These are phyloP conservation scores for Cryptocephalus moraei DNA, from an alignment of 2,888 invertebrate genomes.

Conservation along the genomic window DNA sequence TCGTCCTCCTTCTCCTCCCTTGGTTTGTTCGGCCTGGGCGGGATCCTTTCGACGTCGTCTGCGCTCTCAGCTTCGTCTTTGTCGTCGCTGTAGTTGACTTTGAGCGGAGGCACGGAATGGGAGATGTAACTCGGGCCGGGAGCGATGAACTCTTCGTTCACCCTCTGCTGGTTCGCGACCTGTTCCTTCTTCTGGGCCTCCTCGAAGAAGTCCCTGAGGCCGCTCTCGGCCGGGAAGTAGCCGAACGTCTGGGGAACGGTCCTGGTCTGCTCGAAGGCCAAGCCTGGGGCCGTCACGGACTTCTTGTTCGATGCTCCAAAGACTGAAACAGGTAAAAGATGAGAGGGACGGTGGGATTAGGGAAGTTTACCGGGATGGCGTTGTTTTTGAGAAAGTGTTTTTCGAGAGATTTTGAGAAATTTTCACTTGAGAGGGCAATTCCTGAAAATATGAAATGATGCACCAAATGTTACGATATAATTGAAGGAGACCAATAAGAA, in stretches of 20 bases:
- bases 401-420: too few species aligned
- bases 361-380: too few species aligned
- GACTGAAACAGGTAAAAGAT: constrained; percentile 13
- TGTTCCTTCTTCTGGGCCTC: constrained; percentile 24
- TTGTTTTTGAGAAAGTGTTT: too few species aligned
- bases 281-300: constrained; percentile 18
- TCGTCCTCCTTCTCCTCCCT: constrained; percentile 11
- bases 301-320: constrained; percentile 14
- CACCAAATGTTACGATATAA: too few species aligned
- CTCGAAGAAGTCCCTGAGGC: constrained; percentile 32
- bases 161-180: constrained; percentile 13
- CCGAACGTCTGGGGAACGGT: constrained; percentile 3
- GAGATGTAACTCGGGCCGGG: constrained; percentile 31
- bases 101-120: constrained; percentile 22
- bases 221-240: constrained; percentile 1
- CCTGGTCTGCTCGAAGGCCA: constrained; percentile 13
- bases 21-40: constrained; percentile 16
- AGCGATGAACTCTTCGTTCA: constrained; percentile 15
- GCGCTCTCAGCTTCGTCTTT: constrained; percentile 15
- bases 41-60: constrained; percentile 18
- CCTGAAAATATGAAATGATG: too few species aligned
- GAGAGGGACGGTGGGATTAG: too few species aligned
- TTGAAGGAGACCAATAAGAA: too few species aligned
- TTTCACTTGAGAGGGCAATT: too few species aligned
- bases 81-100: constrained; percentile 6